Evolutionary conservation across 2,888 invertebrate genomes (phyloP), one percentile per base, ranked within the genome.

Genomic region (Mythimna vitellina): DNA sequence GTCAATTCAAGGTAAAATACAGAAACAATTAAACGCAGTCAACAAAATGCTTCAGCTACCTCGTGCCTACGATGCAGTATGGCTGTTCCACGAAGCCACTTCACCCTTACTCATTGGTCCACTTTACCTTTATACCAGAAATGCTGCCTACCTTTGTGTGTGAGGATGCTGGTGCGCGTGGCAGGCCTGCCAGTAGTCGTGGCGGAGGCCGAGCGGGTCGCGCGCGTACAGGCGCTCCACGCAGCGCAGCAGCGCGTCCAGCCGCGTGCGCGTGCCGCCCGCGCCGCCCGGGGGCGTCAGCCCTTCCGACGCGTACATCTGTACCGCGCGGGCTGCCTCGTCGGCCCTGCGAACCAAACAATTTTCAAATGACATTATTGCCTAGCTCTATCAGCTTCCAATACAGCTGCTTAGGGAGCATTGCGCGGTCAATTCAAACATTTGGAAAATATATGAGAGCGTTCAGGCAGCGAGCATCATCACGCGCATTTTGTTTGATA

Each of bases 121-220:
- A 14, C 97, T 96, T 35, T 8, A 35, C 35, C 0, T 29, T 29
- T 32, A 32, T 32, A 32, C 32, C 32, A 8, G 32, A 0, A 32
- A 32, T 32, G 32, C 97, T 97, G 90, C 97, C 97, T 46, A 74
- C 73, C 73, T 68, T 17, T 73, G 73, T 0, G 73, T 60, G 90
- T 86, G 94, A 14, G 86, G 57, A 76, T 74, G 76, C 80, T 83
- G 93, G 89, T 90, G 92, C 42, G 77, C 32, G n/a, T 97, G 97
- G 70, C 95, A 93, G 2, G 97, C 97, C 87, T 97, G 97, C 99
- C 99, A 99, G 94, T 98, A 99, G 86, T 98, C 98, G 86, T 97
- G 93, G 20, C 98, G 97, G 67, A 99, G 96, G 22, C 97, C 97
- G 1, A 97, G 95, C 25, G 97, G 97, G 94, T 99, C 99, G 73